These are phyloP conservation scores for Scolopax mira DNA, from an alignment of 2,113 vertebrate species.

Conservation along the genomic window DNA sequence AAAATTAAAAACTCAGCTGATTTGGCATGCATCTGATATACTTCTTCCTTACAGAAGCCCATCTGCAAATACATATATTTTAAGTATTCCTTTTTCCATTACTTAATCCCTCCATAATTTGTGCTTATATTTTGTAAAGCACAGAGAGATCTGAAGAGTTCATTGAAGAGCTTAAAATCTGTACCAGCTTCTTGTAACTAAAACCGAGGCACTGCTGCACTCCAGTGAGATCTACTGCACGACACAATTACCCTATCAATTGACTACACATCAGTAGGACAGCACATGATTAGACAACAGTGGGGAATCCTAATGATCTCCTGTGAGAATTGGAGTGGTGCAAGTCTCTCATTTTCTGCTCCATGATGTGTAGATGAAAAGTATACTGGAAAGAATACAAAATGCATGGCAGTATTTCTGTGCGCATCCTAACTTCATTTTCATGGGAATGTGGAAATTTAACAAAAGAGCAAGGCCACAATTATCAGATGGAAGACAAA, in stretches of 20 bases:
- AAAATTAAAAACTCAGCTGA: slow-evolving; percentile 34
- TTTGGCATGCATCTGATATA: slow-evolving; percentile 30
- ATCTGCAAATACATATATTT: slow-evolving; percentile 52
- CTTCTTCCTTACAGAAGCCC: slow-evolving; percentile 1
- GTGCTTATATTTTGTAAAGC: slow-evolving; percentile 17
- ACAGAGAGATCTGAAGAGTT: slow-evolving; percentile 9
- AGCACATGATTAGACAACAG: slow-evolving; percentile 49
- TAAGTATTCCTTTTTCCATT: slow-evolving; percentile 17
- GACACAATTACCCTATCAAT: slow-evolving; percentile 38
- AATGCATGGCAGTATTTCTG: slow-evolving; percentile 22
- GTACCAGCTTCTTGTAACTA: slow-evolving; percentile 13
- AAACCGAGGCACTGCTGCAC: not conserved
- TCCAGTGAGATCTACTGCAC: not conserved
- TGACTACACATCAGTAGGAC: slow-evolving; percentile 43
- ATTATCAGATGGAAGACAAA: not conserved
- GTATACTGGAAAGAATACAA: slow-evolving; percentile 22
- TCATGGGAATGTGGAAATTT: slow-evolving; percentile 10
- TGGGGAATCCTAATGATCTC: slow-evolving; percentile 60
- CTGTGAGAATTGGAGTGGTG: slow-evolving; percentile 38
- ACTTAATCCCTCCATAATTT: slow-evolving; percentile 34
- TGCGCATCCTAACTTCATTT: slow-evolving; percentile 34
- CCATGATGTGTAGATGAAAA: slow-evolving; percentile 52
- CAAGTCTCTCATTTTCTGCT: slow-evolving; percentile 64
- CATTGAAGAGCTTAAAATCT: slow-evolving; percentile 38
- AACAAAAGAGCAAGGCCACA: not conserved